phyloP scores from a whole-genome alignment of 2,797 vertebrate species.

The Sebastes hubbsi region DNA sequence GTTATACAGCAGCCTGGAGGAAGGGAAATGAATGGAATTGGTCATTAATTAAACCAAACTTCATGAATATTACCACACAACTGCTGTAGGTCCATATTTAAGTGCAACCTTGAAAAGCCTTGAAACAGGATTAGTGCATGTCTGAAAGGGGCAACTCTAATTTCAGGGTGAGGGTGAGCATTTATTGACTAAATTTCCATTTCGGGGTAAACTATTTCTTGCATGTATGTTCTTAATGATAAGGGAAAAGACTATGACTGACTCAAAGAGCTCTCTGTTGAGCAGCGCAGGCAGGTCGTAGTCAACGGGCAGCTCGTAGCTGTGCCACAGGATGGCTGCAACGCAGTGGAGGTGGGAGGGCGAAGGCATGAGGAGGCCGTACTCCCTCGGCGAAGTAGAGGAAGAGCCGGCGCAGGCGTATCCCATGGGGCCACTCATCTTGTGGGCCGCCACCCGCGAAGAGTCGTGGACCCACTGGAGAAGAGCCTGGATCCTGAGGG shows the following conservation, averaged over 20 bases:
- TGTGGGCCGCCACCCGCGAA: conserved; percentile 91
- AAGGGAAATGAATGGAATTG: too few species aligned
- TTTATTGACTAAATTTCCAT: background rate
- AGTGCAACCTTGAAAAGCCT: background rate
- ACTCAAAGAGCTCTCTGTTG: conserved; percentile 96
- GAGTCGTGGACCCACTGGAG: conserved; percentile 99
- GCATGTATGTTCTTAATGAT: background rate
- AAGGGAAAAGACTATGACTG: conserved; percentile 70
- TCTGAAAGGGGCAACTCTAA: background rate
- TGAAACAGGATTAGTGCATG: background rate
- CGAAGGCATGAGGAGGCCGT: conserved; percentile 97
- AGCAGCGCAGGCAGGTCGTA: conserved; percentile 94
- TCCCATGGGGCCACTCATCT: conserved; percentile 85
- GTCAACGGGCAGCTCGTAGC: conserved; percentile 95
- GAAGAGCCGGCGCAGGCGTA: conserved; percentile 77
- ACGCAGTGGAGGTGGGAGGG: conserved; percentile 98
- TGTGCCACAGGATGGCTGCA: conserved; percentile 97
- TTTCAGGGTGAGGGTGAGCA: background rate
- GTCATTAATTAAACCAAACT: too few species aligned
- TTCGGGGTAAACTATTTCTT: background rate
- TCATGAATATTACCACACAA: background rate
- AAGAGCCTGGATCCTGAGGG: conserved; percentile 93
- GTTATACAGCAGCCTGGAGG: conserved; percentile 90
- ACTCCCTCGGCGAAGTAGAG: conserved; percentile 86
- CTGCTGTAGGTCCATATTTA: background rate